Percentiles rank a stretch among this genome's conserved stretches.
Evolutionary conservation across 30 jellyfish, hydroid and myxozoan species (phyloP).

Genomic region (Chironex yamaguchii): DNA sequence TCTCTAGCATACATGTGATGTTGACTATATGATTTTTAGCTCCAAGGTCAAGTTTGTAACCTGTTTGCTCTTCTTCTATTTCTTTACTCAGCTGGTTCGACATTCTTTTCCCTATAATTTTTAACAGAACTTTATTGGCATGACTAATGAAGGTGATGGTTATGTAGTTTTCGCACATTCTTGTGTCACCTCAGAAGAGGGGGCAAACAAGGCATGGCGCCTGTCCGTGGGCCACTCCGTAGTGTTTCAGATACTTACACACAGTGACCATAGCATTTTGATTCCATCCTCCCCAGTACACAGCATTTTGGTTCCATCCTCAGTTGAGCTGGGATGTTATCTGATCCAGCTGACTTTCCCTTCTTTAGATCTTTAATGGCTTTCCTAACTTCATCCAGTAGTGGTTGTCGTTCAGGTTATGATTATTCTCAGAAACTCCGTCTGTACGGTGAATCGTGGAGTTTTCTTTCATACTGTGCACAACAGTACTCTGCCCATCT

Average conservation of each 20-base stretch:
- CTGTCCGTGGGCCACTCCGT: conserved; percentile 48
- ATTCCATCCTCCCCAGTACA: conserved; percentile 2
- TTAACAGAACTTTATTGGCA: conserved; percentile 27
- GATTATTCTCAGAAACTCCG: too few species aligned
- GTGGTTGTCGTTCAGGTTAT: conserved; percentile 49
- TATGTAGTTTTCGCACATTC: conserved; percentile 23
- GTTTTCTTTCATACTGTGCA: too few species aligned
- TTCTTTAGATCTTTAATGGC: conserved; percentile 47
- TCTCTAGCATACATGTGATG: too few species aligned
- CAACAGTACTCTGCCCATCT: too few species aligned
- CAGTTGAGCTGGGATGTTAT: conserved; percentile 37
- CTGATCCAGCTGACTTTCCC: conserved; percentile 37
- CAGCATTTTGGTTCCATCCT: too few species aligned
- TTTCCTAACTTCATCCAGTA: conserved; percentile 15
- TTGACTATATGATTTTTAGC: conserved; percentile 49
- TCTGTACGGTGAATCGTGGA: too few species aligned
- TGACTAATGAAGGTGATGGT: conserved; percentile 61
- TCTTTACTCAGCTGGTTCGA: neutral
- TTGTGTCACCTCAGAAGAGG: conserved; percentile 50
- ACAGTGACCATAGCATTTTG: conserved; percentile 1
- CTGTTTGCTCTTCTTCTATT: conserved; percentile 35
- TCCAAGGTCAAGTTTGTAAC: conserved; percentile 30
- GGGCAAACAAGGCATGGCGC: conserved; percentile 49
- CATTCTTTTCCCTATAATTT: conserved; percentile 35
- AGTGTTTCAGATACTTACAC: conserved; percentile 14